Base-by-base conservation (phyloP, 2,113 vertebrate species). In the Spilogale gracilis region DNA sequence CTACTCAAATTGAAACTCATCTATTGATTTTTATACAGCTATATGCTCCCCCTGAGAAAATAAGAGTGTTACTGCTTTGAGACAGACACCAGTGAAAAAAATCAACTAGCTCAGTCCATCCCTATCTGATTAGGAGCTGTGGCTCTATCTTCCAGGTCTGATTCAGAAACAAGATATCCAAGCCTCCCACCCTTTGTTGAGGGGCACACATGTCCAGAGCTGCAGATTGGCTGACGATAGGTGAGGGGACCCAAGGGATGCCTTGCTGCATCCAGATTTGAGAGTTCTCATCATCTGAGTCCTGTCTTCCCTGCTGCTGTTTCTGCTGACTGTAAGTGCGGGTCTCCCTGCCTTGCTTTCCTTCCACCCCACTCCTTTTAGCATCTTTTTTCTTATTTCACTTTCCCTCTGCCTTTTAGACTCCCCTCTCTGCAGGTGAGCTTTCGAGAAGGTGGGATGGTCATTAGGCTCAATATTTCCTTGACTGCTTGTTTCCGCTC, bases 1-100 rank as follows among this genome's bases (percentile, higher is more conserved):
- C 65, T 97, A 80, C 48, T 93, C 92, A 93, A 97, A 93, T 32
- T 43, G 45, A 86, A 65, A 61, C 48, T 82, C 30, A 58, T 56
- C 71, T 67, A n/a, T 48, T 30, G 38, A 58, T 56, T 67, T 78
- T 60, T 48, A 69, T 38, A 20, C n/a, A 48, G n/a, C 58, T 43
- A 3, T 67, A 21, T 16, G 3, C 61, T 60, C 10, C 30, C 52
- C 48, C 48, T 9, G 1, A 18, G 54, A 63, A 38, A 78, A 43
- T 27, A 52, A 82, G 6, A 63, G 4, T 38, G 61, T 16, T 38
- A 13, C 10, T 60, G 21, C 27, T 25, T 23, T 54, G 27, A 86
- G 9, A 45, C 2, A 54, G 58, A 30, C 16, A 25, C 17, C n/a
- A 2, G n/a, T 48, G 27, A 52, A 43, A 78, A 78, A 38, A 50